Percentiles rank a stretch among this genome's conserved stretches.
Conservation (phyloP, 2,888 invertebrate genomes). For the Caradrina clavipalpis region DNA sequence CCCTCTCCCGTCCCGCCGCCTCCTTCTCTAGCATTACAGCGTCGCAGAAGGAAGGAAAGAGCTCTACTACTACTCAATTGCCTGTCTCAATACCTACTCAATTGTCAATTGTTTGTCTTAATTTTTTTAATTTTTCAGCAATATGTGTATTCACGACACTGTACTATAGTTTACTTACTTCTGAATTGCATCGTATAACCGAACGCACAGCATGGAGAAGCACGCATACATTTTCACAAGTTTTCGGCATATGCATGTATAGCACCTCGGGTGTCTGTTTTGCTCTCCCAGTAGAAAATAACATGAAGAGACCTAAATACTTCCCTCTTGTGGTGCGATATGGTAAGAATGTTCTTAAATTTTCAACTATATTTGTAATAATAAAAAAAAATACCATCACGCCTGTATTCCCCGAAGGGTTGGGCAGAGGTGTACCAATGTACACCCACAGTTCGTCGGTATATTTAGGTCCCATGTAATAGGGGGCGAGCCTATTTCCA, state of each 20-base stretch:
- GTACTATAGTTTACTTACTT: constrained; percentile 48
- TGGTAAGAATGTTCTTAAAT: constrained; percentile 27
- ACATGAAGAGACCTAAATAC: constrained; percentile 36
- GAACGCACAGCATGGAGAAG: constrained; percentile 35
- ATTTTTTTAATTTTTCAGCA: constrained; percentile 34
- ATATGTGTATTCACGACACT: constrained; percentile 57
- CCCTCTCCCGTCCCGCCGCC: too few species aligned
- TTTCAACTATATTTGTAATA: neutral
- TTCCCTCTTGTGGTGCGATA: constrained; percentile 18
- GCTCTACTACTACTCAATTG: too few species aligned
- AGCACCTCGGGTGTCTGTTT: constrained; percentile 37
- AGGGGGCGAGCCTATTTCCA: too few species aligned
- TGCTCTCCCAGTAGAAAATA: constrained; percentile 49
- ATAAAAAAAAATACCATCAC: too few species aligned
- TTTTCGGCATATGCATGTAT: constrained; percentile 25
- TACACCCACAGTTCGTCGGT: too few species aligned
- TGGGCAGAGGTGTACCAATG: too few species aligned
- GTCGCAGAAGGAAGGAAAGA: too few species aligned
- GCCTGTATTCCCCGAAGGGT: too few species aligned
- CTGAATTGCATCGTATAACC: neutral
- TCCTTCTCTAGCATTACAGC: too few species aligned
- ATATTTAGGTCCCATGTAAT: too few species aligned
- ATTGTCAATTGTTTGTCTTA: neutral
- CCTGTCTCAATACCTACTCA: too few species aligned
- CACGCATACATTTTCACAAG: constrained; percentile 38